Percentiles rank a stretch among this genome's conserved stretches.
Evolutionary conservation across 2,888 invertebrate genomes (phyloP).

Genomic region (Drosophila trichaetosa): DNA sequence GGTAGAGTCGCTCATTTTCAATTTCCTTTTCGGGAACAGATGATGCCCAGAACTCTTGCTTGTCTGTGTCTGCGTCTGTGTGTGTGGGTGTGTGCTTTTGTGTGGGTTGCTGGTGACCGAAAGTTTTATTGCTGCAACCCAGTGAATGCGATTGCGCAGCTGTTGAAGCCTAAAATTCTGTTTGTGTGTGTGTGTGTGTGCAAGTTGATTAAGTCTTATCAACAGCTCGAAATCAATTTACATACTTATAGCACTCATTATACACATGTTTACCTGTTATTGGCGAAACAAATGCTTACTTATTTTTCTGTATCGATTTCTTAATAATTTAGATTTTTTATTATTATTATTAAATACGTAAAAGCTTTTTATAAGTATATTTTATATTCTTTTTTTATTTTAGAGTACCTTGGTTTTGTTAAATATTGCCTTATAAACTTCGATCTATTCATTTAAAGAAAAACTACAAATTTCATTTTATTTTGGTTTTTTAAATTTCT

Average conservation of each 20-base stretch:
- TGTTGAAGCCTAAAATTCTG: neutral
- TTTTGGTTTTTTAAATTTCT: constrained; percentile 20
- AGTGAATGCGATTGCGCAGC: constrained; percentile 39
- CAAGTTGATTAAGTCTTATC: neutral
- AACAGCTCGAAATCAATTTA: neutral
- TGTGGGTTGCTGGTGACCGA: constrained; percentile 8
- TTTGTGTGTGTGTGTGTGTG: neutral
- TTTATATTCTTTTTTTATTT: too few relatives aligned
- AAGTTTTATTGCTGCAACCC: constrained; percentile 41
- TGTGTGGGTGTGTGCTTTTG: constrained; percentile 5
- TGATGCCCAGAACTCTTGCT: constrained; percentile 66
- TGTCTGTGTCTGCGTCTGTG: neutral
- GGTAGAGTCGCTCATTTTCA: constrained; percentile 36
- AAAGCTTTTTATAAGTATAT: neutral
- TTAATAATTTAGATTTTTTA: neutral
- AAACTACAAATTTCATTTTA: neutral
- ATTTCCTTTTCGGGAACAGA: constrained; percentile 78
- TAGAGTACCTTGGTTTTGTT: too few relatives aligned
- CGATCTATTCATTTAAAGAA: neutral
- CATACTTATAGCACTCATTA: neutral
- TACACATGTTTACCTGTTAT: neutral
- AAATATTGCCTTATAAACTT: neutral
- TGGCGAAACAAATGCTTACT: neutral
- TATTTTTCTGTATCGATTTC: neutral
- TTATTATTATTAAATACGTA: neutral